Evolutionary conservation across 2,888 invertebrate species (phyloP).

Genomic region (Epirrhoe alternata): DNA sequence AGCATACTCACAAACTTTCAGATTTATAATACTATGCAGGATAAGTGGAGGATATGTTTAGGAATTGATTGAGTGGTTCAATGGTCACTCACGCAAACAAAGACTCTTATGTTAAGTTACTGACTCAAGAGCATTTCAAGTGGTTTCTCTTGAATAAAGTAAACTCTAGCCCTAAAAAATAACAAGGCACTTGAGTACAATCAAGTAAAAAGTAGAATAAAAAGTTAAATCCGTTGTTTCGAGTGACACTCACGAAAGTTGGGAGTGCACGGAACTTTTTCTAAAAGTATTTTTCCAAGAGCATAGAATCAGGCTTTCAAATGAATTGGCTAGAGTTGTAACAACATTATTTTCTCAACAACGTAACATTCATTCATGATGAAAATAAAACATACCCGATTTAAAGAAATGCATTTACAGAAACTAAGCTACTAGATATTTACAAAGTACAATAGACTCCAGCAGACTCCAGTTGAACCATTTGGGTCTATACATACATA

Average conservation of each 20-base stretch:
- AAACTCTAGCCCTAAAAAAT: conserved; percentile 27
- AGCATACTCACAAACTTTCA: no score
- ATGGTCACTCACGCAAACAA: background rate
- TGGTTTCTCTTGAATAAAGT: conserved; percentile 21
- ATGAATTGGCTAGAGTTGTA: background rate
- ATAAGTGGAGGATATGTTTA: no score
- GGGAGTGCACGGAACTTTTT: conserved; percentile 32
- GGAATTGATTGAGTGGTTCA: background rate
- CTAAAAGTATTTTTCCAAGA: conserved; percentile 21
- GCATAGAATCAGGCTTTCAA: background rate
- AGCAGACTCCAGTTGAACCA: no score
- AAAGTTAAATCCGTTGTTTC: conserved; percentile 38
- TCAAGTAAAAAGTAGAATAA: conserved; percentile 33
- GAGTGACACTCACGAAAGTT: conserved; percentile 41
- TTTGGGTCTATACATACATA: no score
- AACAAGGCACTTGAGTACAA: conserved; percentile 36
- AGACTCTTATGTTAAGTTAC: background rate
- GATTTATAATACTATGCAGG: no score
- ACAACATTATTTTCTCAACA: no score
- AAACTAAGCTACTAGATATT: no score
- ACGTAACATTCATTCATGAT: no score
- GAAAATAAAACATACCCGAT: no score
- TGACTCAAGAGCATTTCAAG: background rate
- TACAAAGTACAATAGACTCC: no score
- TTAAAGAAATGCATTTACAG: no score